Conservation (phyloP, 2,888 invertebrate genomes). For the Stratiomys singularior region DNA sequence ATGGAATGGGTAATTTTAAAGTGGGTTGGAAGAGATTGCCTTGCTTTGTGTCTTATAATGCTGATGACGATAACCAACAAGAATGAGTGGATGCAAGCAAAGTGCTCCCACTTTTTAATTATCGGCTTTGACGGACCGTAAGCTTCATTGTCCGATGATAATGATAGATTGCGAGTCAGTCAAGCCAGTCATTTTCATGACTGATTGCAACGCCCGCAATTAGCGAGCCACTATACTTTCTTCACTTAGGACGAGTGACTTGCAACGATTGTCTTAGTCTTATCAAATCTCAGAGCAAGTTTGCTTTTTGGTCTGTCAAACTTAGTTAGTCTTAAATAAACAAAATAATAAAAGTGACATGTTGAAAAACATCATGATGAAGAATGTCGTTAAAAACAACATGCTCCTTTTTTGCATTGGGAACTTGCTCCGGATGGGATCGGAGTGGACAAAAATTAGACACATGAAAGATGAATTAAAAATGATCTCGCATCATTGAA, state of each 20-base stretch:
- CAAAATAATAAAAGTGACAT: background rate
- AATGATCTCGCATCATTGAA: too few species aligned
- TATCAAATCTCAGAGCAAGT: constrained; percentile 32
- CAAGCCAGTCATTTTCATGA: constrained; percentile 42
- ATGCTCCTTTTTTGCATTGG: too few species aligned
- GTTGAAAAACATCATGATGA: too few species aligned
- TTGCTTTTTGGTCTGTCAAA: constrained; percentile 9
- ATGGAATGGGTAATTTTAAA: constrained; percentile 3
- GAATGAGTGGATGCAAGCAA: constrained; percentile 8
- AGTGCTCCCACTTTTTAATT: constrained; percentile 40
- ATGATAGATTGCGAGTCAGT: constrained; percentile 44
- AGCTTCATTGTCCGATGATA: constrained; percentile 44
- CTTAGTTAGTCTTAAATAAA: background rate
- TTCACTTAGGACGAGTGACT: too few species aligned
- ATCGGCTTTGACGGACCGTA: constrained; percentile 40
- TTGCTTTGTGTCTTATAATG: constrained; percentile 37
- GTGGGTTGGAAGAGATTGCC: constrained; percentile 23
- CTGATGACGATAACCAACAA: constrained; percentile 11
- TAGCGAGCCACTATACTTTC: constrained; percentile 19
- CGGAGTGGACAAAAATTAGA: too few species aligned
- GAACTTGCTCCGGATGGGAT: too few species aligned
- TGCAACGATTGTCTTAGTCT: constrained; percentile 13
- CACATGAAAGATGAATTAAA: too few species aligned
- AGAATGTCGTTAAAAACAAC: too few species aligned
- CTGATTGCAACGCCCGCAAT: constrained; percentile 44